Evolutionary conservation across 37 sponge, comb jelly and placozoan genomes (phyloP).

Genomic region (Halisarca cf. caerulea): DNA sequence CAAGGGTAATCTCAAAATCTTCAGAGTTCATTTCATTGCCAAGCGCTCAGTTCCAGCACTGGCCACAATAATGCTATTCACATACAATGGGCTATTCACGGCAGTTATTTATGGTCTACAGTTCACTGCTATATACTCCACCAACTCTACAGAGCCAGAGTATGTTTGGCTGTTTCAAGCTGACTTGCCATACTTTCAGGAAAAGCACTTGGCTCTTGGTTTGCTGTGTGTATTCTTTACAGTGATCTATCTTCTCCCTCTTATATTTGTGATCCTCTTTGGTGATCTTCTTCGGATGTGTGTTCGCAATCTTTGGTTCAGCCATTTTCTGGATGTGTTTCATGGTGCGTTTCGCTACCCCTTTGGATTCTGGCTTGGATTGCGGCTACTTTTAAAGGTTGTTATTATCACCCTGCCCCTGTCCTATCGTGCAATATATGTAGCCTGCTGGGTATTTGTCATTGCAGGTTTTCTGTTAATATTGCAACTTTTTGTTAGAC

Average conservation of each 20-base stretch:
- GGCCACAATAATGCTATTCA: constrained; percentile 32
- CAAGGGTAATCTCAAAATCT: background rate
- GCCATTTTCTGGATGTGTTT: constrained; percentile 18
- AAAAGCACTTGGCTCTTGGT: constrained; percentile 11
- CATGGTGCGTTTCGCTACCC: constrained; percentile 7
- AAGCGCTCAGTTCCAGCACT: constrained; percentile 28
- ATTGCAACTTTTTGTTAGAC: background rate
- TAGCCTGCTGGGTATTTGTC: too few relatives aligned
- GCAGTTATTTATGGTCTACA: constrained; percentile 6
- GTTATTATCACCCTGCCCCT: background rate
- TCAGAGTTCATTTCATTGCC: background rate
- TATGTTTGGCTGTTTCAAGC: constrained; percentile 18
- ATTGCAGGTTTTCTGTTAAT: background rate
- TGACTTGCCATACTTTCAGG: background rate
- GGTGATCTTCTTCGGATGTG: constrained; percentile 2
- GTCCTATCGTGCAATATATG: background rate
- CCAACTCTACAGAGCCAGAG: background rate
- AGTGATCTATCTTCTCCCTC: constrained; percentile 3
- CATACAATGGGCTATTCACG: constrained; percentile 15
- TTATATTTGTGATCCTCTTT: background rate
- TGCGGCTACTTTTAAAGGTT: background rate
- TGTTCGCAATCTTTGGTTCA: background rate
- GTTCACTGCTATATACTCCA: background rate
- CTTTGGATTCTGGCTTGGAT: constrained; percentile 21
- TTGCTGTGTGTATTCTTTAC: background rate